Base-by-base conservation (phyloP, 2,113 vertebrate genomes). In the Nyctibius bracteatus region DNA sequence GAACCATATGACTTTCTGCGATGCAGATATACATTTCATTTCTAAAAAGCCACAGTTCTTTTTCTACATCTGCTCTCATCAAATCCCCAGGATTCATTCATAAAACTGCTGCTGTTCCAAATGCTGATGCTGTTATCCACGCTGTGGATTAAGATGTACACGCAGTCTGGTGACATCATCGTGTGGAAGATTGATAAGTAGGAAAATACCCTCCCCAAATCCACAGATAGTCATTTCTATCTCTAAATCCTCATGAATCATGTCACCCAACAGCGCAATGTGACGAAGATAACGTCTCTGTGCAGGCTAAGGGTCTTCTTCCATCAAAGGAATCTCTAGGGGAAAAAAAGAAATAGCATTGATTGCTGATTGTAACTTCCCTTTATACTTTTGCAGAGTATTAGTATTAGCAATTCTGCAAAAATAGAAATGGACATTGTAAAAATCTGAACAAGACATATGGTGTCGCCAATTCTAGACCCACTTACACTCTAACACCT, bases 241-340 rank as follows among this genome's bases (percentile, higher is more conserved):
- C 89, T 94, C 82, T 62, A 85, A 86, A 88, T 86, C 96, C 67
- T 83, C 87, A 57, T 68, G 75, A 92, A 81, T 88, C 74, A 39
- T 74, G 75, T 81, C 52, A 92, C 84, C 86, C 37, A 75, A 93
- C 51, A 62, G 87, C 72, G 82, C 81, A 90, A 74, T 8, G 30
- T 23, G 6, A 58, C 1, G 39, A 81, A 70, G 33, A 49, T 72
- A 67, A 67, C 9, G 0, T 63, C 79, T 90, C 63, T 81, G 65
- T 84, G 92, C 89, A 74, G 81, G 71, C 94, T 98, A 98, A 70
- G 96, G 96, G n/a, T 97, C 98, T 87, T 98, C 98, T 75, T 98
- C 98, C 98, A 99, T 98, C 82, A 99, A 97, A 79, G 98, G 99
- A 94, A 99, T 99, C 98, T 99, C 99, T 99, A 97, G 39, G 95